These are phyloP conservation scores for Tribolium madens DNA, from an alignment of 1,140 invertebrate genomes.

Conservation along the genomic window DNA sequence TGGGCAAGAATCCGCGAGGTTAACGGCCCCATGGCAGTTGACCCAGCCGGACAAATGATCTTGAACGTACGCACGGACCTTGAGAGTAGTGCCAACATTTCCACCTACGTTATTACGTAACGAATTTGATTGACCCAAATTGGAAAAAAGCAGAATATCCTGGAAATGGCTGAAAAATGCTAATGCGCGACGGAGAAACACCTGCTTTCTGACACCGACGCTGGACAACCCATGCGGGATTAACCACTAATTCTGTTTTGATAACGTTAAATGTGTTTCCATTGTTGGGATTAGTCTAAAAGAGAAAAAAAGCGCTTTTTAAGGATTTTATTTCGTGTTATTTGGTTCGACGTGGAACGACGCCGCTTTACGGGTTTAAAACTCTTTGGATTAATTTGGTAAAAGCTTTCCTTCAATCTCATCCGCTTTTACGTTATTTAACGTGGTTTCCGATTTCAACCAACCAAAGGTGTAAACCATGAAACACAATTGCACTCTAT, in stretches of 20 bases:
- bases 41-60: constrained; percentile 48
- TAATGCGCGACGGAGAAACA: not conserved
- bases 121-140: constrained; percentile 46
- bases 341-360: not conserved
- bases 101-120: constrained; percentile 49
- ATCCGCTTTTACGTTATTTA: not conserved
- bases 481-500: not conserved
- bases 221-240: too few relatives aligned
- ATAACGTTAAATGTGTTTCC: too few relatives aligned
- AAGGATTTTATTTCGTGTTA: not conserved
- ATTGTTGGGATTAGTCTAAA: not conserved
- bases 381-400: constrained; percentile 6
- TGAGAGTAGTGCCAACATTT: constrained; percentile 49
- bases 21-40: constrained; percentile 44
- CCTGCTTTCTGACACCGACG: too few relatives aligned
- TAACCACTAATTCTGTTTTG: too few relatives aligned
- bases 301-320: not conserved
- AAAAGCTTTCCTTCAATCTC: constrained; percentile 6
- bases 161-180: constrained; percentile 16
- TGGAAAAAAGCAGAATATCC: constrained; percentile 28
- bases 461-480: not conserved
- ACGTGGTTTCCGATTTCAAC: not conserved
- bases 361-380: not conserved
- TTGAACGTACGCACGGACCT: constrained; percentile 48
- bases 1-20: constrained; percentile 37